These are phyloP conservation scores for Antrozous pallidus DNA, from an alignment of 2,797 vertebrate species.

Conservation along the genomic window DNA sequence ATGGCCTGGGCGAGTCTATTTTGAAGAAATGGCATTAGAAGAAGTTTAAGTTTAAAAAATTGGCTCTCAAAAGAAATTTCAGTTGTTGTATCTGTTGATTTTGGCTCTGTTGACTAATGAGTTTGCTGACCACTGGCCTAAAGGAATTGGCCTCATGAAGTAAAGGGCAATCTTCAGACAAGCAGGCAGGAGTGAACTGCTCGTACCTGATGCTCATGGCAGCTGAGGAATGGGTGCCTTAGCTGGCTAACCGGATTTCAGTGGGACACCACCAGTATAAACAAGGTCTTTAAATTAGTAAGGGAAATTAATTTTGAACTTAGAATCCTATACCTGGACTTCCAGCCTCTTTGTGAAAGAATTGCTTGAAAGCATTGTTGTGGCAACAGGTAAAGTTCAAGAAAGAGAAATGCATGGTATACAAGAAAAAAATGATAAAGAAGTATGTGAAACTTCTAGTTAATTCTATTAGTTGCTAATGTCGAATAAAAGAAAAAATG, in stretches of 20 bases:
- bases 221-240: not conserved
- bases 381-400: not conserved
- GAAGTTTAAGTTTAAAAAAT: no score
- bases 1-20: no score
- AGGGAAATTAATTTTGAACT: not conserved
- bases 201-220: not conserved
- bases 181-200: not conserved
- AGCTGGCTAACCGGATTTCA: not conserved
- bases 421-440: constrained; percentile 2
- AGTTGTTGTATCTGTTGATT: no score
- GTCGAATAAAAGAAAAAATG: not conserved
- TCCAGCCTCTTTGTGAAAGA: not conserved
- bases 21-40: no score
- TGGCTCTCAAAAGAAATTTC: no score
- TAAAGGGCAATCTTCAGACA: not conserved
- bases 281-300: not conserved
- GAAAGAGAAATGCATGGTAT: not conserved
- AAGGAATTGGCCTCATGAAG: not conserved
- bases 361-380: not conserved
- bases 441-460: not conserved
- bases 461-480: not conserved
- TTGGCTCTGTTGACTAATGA: no score
- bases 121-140: no score
- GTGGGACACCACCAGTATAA: not conserved
- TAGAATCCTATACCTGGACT: not conserved